phyloP scores from a whole-genome alignment of 2,888 invertebrate genomes.

The Himalopsyche tibetana region DNA sequence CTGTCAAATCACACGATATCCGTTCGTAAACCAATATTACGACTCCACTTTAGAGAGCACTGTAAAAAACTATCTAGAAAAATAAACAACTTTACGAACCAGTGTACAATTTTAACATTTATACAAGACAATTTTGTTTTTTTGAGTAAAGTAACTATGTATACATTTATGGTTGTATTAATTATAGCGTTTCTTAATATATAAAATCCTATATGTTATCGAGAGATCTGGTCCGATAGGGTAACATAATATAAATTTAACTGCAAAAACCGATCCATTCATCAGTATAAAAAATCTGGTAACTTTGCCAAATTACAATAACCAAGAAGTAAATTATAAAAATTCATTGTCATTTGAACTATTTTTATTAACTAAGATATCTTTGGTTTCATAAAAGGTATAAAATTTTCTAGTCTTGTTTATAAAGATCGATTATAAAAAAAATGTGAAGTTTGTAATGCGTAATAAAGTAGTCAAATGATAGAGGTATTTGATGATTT shows the following conservation, averaged over 20 bases:
- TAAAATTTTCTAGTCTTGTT: neutral
- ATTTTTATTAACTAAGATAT: slow-evolving; percentile 13
- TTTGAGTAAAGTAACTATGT: neutral
- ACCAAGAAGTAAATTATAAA: slow-evolving; percentile 17
- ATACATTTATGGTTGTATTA: neutral
- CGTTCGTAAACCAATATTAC: neutral
- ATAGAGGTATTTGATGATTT: no score
- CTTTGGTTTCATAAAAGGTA: slow-evolving; percentile 34
- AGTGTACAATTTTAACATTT: neutral
- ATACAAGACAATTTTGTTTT: slow-evolving; percentile 28
- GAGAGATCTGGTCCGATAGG: neutral
- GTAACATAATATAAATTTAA: slow-evolving; percentile 10
- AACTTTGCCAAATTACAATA: neutral
- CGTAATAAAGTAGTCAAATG: no score
- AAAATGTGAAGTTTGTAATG: no score
- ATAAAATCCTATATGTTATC: slow-evolving; percentile 2
- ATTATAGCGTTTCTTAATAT: neutral
- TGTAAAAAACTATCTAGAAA: slow-evolving; percentile 1
- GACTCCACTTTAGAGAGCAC: neutral
- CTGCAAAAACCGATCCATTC: neutral
- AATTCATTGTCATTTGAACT: slow-evolving; percentile 17
- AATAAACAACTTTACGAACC: neutral
- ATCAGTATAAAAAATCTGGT: neutral
- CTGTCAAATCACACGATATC: slow-evolving; percentile 23
- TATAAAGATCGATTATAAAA: neutral